Evolutionary conservation across 2,888 invertebrate genomes (phyloP).

Genomic region (Calephelis perditalis): DNA sequence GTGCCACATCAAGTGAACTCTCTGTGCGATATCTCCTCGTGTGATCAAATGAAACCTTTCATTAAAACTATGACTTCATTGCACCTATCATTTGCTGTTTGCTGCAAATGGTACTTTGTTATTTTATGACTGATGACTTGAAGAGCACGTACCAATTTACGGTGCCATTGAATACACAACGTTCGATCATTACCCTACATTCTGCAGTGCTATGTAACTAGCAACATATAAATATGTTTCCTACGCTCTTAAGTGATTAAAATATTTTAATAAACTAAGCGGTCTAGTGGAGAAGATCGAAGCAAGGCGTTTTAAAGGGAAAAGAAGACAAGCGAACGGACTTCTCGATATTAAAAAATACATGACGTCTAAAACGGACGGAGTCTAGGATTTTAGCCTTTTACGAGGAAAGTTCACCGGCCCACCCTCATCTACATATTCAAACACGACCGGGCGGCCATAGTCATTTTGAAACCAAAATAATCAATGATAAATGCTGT

Average conservation of each 20-base stretch:
- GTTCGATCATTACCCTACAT: slow-evolving; percentile 57
- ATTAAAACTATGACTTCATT: slow-evolving; percentile 42
- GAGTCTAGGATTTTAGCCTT: too few relatives aligned
- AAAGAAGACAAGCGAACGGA: too few relatives aligned
- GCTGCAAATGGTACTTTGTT: slow-evolving; percentile 54
- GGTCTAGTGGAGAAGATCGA: too few relatives aligned
- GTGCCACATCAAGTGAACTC: background rate
- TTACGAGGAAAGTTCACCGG: too few relatives aligned
- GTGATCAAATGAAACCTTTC: slow-evolving; percentile 40
- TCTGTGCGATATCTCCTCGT: background rate
- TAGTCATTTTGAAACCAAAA: too few relatives aligned
- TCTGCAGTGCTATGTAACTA: slow-evolving; percentile 21
- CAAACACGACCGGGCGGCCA: too few relatives aligned
- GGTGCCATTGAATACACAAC: slow-evolving; percentile 56
- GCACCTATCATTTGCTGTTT: slow-evolving; percentile 43
- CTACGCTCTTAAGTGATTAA: background rate
- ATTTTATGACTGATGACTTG: slow-evolving; percentile 58
- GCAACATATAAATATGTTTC: background rate
- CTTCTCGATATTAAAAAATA: background rate
- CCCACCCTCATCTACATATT: too few relatives aligned
- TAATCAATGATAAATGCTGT: too few relatives aligned
- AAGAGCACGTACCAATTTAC: slow-evolving; percentile 64
- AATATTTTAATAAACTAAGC: background rate
- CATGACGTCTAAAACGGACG: background rate
- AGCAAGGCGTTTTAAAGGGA: background rate